Evolutionary conservation across 30 jellyfish, hydroid and myxozoan genomes (phyloP), one percentile per base, ranked within the genome.

Genomic region (Hydractinia symbiolongicarpus): DNA sequence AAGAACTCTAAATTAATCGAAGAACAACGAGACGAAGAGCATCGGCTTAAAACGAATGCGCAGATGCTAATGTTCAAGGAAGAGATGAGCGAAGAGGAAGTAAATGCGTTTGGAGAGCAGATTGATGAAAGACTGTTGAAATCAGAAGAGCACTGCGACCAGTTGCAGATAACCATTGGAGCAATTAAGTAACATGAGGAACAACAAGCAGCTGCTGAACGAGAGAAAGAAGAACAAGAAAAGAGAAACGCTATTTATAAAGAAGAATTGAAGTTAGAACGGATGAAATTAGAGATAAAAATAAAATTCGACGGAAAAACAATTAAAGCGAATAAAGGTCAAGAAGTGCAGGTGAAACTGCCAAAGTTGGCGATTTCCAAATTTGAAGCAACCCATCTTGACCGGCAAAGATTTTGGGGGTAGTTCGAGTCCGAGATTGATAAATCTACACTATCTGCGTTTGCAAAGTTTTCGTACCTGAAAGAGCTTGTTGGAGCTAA

Each of bases 401-500:
- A 85, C 68, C 78, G 95, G 91, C 67, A 21, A 11, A 81, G 95
- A 68, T 81, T 86, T 51, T 86, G 95, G 94, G 79, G 72, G 50
- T 89, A 81, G 53, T 86, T 86, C 54, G 81, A 86, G 74, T 72
- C 94, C 6, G 94, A 86, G 53, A 86, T 86, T 0, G 95, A 86
- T 68, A 66, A 53, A 16, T 62, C 80, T 10, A 82, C 49, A 53
- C 55, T 87, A 55, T 81, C 72, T 52, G 78, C 87, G 50, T 94
- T 57, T 14, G 74, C 82, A 20, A 73, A 73, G 4, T 9, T 52
- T 20, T 82, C 93, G 61, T 76, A 88, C 84, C 55, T 82, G 87
- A 82, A 82, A 62, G 89, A 82, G 53, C 1, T 52, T 9, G 16
- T 73, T 15, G 54, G 76, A 61, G 57, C 67, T 8, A 49, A 69